phyloP scores from a whole-genome alignment of 2,888 invertebrate genomes.

The Lamellibrachia satsuma region DNA sequence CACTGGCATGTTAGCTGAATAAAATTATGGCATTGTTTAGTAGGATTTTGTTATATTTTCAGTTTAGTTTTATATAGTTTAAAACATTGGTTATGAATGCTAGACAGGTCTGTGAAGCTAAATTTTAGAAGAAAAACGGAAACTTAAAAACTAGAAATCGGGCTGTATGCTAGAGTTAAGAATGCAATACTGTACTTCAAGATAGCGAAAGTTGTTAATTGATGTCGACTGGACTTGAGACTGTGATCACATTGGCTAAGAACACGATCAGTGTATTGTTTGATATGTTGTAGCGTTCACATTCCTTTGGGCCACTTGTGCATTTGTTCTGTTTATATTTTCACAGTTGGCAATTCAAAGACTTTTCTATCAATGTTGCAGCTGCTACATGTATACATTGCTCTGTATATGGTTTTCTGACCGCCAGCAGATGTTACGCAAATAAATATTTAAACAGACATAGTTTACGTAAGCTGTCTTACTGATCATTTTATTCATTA shows the following conservation, averaged over 20 bases:
- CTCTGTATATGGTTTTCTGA: background rate
- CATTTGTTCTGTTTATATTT: conserved; percentile 4
- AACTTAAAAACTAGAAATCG: background rate
- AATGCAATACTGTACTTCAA: background rate
- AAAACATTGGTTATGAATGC: background rate
- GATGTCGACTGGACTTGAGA: no score
- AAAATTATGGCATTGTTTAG: background rate
- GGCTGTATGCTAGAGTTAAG: background rate
- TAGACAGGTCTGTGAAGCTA: background rate
- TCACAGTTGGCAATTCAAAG: background rate
- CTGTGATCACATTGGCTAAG: no score
- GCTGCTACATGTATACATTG: background rate
- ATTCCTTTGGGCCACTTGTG: conserved; percentile 10
- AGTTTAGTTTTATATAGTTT: background rate
- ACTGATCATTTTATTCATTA: background rate
- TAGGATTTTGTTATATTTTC: background rate
- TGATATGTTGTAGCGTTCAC: background rate
- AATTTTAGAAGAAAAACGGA: background rate
- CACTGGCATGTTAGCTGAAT: background rate
- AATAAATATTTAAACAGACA: conserved; percentile 17
- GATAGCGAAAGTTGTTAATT: background rate
- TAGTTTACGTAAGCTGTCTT: conserved; percentile 10
- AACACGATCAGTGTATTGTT: no score
- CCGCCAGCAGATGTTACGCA: background rate
- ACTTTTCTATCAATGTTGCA: background rate